A percentile compares a stretch with the other conserved stretches of the same genome.
Evolutionary conservation across 1,140 invertebrate species (phyloP).

Genomic region (Dendrolimus punctatus): DNA sequence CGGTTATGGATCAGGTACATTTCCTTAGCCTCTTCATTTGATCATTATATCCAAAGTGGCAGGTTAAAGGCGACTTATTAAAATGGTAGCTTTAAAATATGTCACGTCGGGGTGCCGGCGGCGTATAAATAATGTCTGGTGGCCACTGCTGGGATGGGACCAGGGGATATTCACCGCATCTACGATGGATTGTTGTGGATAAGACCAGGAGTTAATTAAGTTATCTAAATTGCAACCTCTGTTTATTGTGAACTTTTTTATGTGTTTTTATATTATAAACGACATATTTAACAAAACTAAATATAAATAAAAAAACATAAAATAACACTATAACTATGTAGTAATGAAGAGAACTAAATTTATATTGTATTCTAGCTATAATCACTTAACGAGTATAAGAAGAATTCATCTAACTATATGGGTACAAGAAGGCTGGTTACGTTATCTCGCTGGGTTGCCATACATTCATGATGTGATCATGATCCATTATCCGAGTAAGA

Average conservation of each 20-base stretch:
- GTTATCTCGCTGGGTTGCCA: no score
- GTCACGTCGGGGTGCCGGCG: slow-evolving; percentile 46
- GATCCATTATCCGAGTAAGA: no score
- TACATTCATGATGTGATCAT: no score
- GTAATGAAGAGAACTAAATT: no score
- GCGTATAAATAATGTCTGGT: slow-evolving; percentile 49
- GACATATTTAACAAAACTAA: not conserved
- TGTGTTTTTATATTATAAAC: slow-evolving; percentile 7
- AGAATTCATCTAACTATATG: no score
- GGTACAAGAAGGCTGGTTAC: no score
- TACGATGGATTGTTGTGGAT: slow-evolving; percentile 10
- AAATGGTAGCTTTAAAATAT: slow-evolving; percentile 61
- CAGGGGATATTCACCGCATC: slow-evolving; percentile 1
- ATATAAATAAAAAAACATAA: no score
- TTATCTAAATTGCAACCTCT: slow-evolving; percentile 6
- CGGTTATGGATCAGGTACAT: no score
- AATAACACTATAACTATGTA: no score
- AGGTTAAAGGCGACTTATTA: slow-evolving; percentile 58
- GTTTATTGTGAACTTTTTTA: slow-evolving; percentile 24
- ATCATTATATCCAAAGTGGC: slow-evolving; percentile 25
- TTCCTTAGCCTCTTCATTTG: slow-evolving; percentile 22
- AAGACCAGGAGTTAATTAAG: no score
- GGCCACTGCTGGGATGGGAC: slow-evolving; percentile 20
- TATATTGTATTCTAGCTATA: no score
- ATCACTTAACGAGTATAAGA: no score